These are phyloP conservation scores for Plebejus melissa DNA, from an alignment of 2,888 invertebrate genomes.

Conservation along the genomic window DNA sequence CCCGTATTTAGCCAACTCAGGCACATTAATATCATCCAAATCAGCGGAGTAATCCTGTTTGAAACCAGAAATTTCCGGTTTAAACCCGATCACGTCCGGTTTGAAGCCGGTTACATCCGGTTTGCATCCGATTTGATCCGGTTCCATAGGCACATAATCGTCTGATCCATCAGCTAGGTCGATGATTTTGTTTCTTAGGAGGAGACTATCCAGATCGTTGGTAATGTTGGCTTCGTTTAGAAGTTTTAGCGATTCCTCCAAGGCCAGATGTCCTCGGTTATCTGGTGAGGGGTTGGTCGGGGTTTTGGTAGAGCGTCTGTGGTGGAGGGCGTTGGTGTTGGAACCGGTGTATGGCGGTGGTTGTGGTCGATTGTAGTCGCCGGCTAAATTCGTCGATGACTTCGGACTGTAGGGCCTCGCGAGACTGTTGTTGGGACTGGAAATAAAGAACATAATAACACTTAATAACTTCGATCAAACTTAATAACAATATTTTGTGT, in stretches of 20 bases:
- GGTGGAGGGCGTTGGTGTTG: conserved; percentile 59
- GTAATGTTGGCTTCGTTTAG: conserved; percentile 70
- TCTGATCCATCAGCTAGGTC: conserved; percentile 62
- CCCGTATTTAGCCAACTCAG: conserved; percentile 62
- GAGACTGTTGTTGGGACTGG: conserved; percentile 78
- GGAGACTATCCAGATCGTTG: conserved; percentile 51
- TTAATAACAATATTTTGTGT: too few species aligned
- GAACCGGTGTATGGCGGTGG: conserved; percentile 70
- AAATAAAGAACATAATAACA: background rate
- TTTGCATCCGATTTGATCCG: conserved; percentile 39
- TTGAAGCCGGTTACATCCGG: conserved; percentile 24
- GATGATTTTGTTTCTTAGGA: conserved; percentile 59
- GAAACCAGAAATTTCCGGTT: conserved; percentile 36
- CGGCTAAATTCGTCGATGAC: conserved; percentile 60
- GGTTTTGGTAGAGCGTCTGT: conserved; percentile 54
- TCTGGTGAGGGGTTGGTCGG: conserved; percentile 53
- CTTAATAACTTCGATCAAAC: too few species aligned
- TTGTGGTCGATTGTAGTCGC: conserved; percentile 69
- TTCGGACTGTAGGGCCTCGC: conserved; percentile 74
- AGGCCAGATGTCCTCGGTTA: conserved; percentile 51
- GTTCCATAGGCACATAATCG: conserved; percentile 65
- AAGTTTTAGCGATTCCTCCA: conserved; percentile 70
- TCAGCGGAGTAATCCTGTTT: conserved; percentile 36
- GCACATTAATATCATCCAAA: conserved; percentile 61
- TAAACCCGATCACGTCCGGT: conserved; percentile 38